phyloP scores from a whole-genome alignment of 1,140 invertebrate species.

The Drosophila leontia region DNA sequence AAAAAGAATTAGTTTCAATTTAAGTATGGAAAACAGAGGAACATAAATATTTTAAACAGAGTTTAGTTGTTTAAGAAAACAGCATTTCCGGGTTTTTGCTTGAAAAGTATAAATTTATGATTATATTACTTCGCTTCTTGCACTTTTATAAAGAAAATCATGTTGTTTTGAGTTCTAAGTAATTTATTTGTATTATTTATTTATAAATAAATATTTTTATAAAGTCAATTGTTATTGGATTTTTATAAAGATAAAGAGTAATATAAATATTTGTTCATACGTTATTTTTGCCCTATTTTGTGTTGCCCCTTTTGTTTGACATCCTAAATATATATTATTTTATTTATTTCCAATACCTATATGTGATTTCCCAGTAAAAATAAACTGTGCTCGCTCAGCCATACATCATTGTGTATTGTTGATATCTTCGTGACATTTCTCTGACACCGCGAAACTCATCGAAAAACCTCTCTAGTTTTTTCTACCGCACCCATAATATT shows the following conservation, averaged over 20 bases:
- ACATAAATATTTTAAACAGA: not conserved
- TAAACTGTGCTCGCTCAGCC: conserved; percentile 17
- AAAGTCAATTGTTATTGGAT: no score
- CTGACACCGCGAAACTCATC: conserved; percentile 21
- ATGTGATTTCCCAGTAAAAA: conserved; percentile 12
- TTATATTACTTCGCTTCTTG: no score
- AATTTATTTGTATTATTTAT: no score
- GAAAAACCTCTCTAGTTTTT: conserved; percentile 2
- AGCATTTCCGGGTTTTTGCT: not conserved
- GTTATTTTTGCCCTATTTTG: no score
- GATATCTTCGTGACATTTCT: conserved; percentile 15
- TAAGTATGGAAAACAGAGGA: not conserved
- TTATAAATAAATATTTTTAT: no score
- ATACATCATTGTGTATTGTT: conserved; percentile 34
- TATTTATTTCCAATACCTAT: conserved; percentile 2
- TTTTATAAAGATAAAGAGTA: no score
- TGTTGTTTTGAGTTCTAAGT: no score
- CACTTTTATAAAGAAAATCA: no score
- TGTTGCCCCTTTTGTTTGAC: no score
- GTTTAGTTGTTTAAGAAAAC: not conserved
- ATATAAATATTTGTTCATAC: no score
- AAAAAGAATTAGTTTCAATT: not conserved
- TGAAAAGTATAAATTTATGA: no score
- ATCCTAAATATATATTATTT: not conserved
- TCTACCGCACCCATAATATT: conserved; percentile 9